Evolutionary conservation across 2,888 invertebrate genomes (phyloP), one percentile per base, ranked within the genome.

Genomic region (Diadegma fenestrale): DNA sequence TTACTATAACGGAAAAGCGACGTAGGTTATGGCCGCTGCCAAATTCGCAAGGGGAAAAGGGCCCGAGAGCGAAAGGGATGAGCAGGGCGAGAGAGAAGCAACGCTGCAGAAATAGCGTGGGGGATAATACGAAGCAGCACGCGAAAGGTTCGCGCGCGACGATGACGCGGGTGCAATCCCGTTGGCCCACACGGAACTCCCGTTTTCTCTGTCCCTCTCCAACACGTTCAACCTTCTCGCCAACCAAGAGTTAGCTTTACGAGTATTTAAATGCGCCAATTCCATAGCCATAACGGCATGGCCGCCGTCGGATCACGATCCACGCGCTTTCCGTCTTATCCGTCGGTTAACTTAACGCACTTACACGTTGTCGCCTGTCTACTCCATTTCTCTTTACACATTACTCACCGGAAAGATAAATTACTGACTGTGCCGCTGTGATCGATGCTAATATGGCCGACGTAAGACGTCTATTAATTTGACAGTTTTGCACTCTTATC

Each of bases 221-320:
- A 63, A 68, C 68, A 2, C 76, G 54, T 48, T 51, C 51, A 41
- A 51, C 43, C 75, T 61, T 48, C 61, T 51, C 77, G 41, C 64
- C 37, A 72, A 43, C 77, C 68, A 84, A 85, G 83, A 88, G 88
- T 87, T 86, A 87, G 86, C 84, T 87, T 88, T 88, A 88, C 86
- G 87, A 85, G 82, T 86, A 89, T 88, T 88, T 88, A 86, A 90
- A 89, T 90, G 89, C 89, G 88, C 88, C 85, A 86, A 87, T 85
- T 85, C 82, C 86, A 82, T 88, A 84, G 87, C 86, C 86, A 84
- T 86, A 88, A 84, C 85, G 88, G 87, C 88, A 89, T 89, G 90
- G 88, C 89, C 88, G 90, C 92, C 92, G 92, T 91, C 92, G 91
- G 91, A 90, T 89, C 82, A 88, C 88, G 85, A 72, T 83, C 77